Evolutionary conservation across 2,797 vertebrate genomes (phyloP).

Genomic region (Poecilia picta): DNA sequence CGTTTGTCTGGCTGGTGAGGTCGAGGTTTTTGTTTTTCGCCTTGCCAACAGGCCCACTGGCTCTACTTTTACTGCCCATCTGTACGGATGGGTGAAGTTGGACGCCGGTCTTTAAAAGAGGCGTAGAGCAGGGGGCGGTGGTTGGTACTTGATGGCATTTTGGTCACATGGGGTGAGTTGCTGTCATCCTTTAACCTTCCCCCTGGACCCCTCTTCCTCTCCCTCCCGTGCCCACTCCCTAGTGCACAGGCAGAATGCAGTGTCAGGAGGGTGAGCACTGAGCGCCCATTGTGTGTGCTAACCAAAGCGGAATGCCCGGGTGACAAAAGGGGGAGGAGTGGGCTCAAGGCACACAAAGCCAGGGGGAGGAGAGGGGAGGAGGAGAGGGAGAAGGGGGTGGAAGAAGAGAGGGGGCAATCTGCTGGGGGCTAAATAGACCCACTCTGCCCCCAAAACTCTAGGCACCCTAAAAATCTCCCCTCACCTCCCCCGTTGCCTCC

Average conservation of each 20-base stretch:
- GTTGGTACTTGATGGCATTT: constrained; percentile 81
- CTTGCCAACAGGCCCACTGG: constrained; percentile 69
- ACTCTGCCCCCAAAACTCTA: constrained; percentile 78
- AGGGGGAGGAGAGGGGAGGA: constrained; percentile 82
- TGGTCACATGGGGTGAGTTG: constrained; percentile 81
- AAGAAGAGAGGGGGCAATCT: constrained; percentile 62
- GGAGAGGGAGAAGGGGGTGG: constrained; percentile 32
- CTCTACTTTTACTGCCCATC: constrained; percentile 75
- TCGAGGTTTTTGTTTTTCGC: constrained; percentile 62
- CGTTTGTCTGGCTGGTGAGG: constrained; percentile 65
- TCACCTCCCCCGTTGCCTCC: constrained; percentile 31
- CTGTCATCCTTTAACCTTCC: constrained; percentile 74
- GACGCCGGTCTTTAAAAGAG: constrained; percentile 49
- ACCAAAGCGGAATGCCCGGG: constrained; percentile 99
- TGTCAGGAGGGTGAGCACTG: constrained; percentile 89
- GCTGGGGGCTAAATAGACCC: constrained; percentile 81
- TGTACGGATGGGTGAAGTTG: constrained; percentile 66
- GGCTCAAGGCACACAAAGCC: constrained; percentile 89
- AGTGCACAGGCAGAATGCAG: constrained; percentile 85
- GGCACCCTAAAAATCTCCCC: constrained; percentile 71
- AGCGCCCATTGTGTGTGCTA: constrained; percentile 96
- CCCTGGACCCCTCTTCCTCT: constrained; percentile 51
- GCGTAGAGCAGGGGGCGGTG: background rate
- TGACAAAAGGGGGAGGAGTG: constrained; percentile 96
- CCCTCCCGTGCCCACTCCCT: constrained; percentile 72